Conservation (phyloP, 1,140 invertebrate genomes). For the Diprion similis region DNA sequence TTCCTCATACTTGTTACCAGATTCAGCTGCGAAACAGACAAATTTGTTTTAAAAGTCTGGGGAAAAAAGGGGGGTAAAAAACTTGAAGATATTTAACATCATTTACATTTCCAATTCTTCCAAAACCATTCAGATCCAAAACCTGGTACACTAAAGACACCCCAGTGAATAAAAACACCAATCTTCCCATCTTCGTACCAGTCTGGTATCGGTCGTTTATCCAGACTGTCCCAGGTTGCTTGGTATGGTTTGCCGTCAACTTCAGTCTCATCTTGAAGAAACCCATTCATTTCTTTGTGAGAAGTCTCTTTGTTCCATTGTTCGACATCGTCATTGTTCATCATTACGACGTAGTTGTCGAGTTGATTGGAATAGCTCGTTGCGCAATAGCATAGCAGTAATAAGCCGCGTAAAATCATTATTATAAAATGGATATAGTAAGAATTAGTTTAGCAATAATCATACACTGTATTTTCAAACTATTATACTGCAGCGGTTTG, state of each 20-base stretch:
- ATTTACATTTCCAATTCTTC: slow-evolving; percentile 75
- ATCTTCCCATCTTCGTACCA: slow-evolving; percentile 93
- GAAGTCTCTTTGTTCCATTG: neutral
- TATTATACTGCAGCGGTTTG: too few relatives aligned
- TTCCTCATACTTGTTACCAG: slow-evolving; percentile 51
- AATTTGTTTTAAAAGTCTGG: neutral
- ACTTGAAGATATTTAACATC: neutral
- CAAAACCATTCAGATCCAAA: slow-evolving; percentile 90
- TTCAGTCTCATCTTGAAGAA: neutral
- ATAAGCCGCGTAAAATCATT: slow-evolving; percentile 1
- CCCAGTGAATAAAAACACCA: slow-evolving; percentile 95
- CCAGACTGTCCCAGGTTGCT: slow-evolving; percentile 84
- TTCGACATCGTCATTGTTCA: neutral
- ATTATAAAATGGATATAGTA: neutral
- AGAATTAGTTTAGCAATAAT: too few relatives aligned
- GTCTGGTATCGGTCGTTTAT: slow-evolving; percentile 78
- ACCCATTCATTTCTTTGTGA: neutral
- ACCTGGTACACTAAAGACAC: slow-evolving; percentile 89
- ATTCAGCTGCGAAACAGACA: slow-evolving; percentile 34
- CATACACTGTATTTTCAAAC: too few relatives aligned
- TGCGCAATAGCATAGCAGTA: neutral
- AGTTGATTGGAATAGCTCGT: neutral
- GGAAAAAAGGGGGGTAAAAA: neutral
- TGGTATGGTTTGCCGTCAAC: slow-evolving; percentile 51
- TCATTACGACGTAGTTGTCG: neutral